phyloP scores from a whole-genome alignment of 2,797 vertebrate species.

The Cirrhinus molitorella region DNA sequence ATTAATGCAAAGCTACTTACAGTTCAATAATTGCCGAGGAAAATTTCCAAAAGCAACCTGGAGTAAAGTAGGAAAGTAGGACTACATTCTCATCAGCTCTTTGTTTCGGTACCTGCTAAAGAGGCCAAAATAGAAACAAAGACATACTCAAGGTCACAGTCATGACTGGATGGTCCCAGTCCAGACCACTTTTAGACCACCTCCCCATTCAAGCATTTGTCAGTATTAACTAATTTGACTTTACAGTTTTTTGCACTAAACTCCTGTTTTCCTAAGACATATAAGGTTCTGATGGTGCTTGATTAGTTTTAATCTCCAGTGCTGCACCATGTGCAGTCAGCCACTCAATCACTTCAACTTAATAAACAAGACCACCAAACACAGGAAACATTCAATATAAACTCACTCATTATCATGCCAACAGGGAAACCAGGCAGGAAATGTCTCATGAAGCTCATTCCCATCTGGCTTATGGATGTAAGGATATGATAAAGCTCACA shows the following conservation, averaged over 20 bases:
- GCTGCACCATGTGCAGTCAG: background rate
- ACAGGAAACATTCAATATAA: conserved; percentile 37
- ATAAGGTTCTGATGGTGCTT: background rate
- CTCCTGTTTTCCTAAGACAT: background rate
- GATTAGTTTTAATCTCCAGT: background rate
- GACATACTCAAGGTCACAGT: background rate
- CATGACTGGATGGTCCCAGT: too few species aligned
- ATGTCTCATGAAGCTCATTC: conserved; percentile 27
- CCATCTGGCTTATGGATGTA: background rate
- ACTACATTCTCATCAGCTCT: background rate
- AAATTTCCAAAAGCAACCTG: background rate
- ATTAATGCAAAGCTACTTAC: background rate
- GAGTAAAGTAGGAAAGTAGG: too few species aligned
- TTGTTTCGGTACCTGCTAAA: background rate
- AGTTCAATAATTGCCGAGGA: background rate
- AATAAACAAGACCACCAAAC: conserved; percentile 34
- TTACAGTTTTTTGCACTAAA: background rate
- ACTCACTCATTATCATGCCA: conserved; percentile 20
- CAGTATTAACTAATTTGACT: background rate
- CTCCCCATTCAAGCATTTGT: background rate
- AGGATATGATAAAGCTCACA: background rate
- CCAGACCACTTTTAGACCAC: background rate
- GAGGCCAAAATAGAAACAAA: background rate
- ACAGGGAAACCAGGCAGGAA: conserved; percentile 29
- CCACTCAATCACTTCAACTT: conserved; percentile 15